Base-by-base conservation (phyloP, 2,797 vertebrate genomes). In the Scarus forsteni region DNA sequence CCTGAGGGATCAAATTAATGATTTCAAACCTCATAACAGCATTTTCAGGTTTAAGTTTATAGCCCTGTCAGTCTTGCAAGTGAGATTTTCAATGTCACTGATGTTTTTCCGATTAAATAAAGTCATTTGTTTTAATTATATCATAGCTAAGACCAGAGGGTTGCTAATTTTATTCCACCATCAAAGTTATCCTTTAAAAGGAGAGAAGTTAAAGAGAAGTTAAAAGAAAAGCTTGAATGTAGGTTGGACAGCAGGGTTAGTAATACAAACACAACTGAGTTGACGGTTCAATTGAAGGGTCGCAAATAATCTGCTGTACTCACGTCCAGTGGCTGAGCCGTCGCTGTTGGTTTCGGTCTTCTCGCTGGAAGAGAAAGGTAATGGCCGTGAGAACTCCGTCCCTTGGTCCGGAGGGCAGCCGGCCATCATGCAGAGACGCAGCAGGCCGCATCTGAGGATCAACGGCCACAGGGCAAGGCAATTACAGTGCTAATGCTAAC, bases 311-410 rank as follows among this genome's bases (percentile, higher is more conserved):
- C 55, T 16, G 57, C 60, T 49, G 61, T 91, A 95, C 95, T 95
- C 92, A 96, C 95, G 93, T 94, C 93, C 95, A 27, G 95, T 95
- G 81, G 92, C 95, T 48, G 96, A 97, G 93, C 97, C 95, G 3
- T 97, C 96, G 3, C 97, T 98, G 93, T 95, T 95, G 80, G 96
- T 93, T 90, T 99, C 97, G 0, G 95, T 96, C 94, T 98, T 99
- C 94, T 99, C 98, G 14, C 97, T 99, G 96, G 87, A 93, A 89
- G 90, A 94, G 88, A 94, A 90, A 94, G 90, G 90, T 92, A 90
- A 91, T 89, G 83, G 81, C 82, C 78, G 91, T 95, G 94, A 95
- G 92, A 94, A 94, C 89, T 94, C 94, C 88, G 90, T 87, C 88
- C 94, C 94, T 86, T 92, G 94, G 93, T 95, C 94, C 66, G 94